Evolutionary conservation across 2,888 invertebrate species (phyloP).

Genomic region (Eupithecia subumbrata): DNA sequence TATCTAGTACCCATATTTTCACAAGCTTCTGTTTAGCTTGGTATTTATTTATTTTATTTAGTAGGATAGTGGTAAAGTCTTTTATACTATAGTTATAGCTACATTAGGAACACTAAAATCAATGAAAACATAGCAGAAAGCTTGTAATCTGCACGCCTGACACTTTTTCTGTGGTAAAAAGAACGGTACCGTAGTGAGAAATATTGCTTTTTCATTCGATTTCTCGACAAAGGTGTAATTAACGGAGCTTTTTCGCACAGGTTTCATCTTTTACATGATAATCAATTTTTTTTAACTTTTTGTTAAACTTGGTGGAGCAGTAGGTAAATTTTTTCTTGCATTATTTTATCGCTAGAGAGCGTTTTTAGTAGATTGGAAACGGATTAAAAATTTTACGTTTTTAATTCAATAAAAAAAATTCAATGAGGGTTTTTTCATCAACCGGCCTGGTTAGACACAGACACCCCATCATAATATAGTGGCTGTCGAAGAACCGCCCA

Average conservation of each 20-base stretch:
- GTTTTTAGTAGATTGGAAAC: not conserved
- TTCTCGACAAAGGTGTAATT: conserved; percentile 26
- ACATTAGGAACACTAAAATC: not conserved
- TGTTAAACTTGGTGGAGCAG: not conserved
- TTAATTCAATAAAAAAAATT: not conserved
- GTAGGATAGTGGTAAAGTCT: too few relatives aligned
- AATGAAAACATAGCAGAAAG: not conserved
- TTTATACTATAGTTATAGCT: not conserved
- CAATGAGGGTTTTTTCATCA: not conserved
- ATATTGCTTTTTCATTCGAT: conserved; percentile 35
- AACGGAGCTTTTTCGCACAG: conserved; percentile 14
- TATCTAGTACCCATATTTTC: too few relatives aligned
- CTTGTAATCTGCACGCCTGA: conserved; percentile 7
- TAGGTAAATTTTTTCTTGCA: not conserved
- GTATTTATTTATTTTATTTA: too few relatives aligned
- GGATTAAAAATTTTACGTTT: not conserved
- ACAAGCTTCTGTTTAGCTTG: too few relatives aligned
- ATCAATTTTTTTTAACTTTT: not conserved
- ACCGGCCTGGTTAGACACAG: not conserved
- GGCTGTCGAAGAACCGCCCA: not conserved
- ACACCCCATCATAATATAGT: not conserved
- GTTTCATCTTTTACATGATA: conserved; percentile 6
- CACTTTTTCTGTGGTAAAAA: conserved; percentile 12
- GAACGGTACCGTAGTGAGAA: conserved; percentile 20
- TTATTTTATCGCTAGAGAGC: not conserved